phyloP scores from a whole-genome alignment of 1,140 invertebrate species.

The Drosophila ficusphila region DNA sequence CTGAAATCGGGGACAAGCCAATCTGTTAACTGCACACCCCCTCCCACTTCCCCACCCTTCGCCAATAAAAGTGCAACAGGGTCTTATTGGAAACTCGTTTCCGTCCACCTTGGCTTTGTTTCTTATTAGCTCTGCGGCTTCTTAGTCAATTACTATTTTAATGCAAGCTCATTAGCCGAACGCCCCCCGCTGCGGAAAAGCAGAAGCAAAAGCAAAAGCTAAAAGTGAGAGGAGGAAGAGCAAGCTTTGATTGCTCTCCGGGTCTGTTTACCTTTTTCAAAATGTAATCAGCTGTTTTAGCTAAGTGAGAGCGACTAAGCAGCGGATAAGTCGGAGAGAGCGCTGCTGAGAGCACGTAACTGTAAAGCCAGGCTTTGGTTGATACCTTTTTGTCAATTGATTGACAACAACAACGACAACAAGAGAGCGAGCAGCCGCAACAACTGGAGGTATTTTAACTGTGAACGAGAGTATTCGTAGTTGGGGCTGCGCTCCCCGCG shows the following conservation, averaged over 20 bases:
- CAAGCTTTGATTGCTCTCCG: constrained; percentile 53
- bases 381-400: constrained; percentile 74
- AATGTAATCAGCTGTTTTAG: constrained; percentile 70
- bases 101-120: constrained; percentile 77
- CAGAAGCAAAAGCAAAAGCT: constrained; percentile 18
- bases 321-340: constrained; percentile 21
- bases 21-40: constrained; percentile 13
- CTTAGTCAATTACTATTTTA: constrained; percentile 72
- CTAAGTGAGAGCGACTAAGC: constrained; percentile 47
- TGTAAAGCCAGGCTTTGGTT: constrained; percentile 56
- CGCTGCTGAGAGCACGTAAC: constrained; percentile 40
- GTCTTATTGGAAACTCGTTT: constrained; percentile 64
- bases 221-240: constrained; percentile 45
- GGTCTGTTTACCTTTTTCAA: constrained; percentile 74
- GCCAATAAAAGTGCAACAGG: constrained; percentile 20
- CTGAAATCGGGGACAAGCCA: constrained; percentile 33
- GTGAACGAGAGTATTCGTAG: constrained; percentile 10
- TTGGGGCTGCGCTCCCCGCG: constrained; percentile 9
- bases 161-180: constrained; percentile 38
- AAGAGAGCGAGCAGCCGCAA: constrained; percentile 23
- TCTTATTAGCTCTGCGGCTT: constrained; percentile 40
- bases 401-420: constrained; percentile 53
- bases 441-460: constrained; percentile 36
- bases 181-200: constrained; percentile 31
- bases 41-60: neutral